Evolutionary conservation across 2,797 vertebrate genomes (phyloP).

Genomic region (Valencia hispanica): DNA sequence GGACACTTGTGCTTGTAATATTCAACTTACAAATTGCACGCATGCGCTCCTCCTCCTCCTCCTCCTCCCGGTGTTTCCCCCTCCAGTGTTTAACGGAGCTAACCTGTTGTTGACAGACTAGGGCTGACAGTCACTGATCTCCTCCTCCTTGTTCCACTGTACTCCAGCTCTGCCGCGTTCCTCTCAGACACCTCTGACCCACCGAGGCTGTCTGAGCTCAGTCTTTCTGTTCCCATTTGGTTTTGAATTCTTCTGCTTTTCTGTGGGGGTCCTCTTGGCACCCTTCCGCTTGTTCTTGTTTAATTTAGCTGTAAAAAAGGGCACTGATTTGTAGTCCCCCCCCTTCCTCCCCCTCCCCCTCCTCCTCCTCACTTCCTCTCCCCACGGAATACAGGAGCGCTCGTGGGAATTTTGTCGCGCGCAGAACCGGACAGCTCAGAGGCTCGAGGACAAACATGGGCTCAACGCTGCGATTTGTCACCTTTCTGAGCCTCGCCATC

Average conservation of each 20-base stretch:
- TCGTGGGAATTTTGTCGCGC: neutral
- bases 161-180: neutral
- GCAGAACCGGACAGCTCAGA: neutral
- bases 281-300: neutral
- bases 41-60: conserved; percentile 38
- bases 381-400: neutral
- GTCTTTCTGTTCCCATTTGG: neutral
- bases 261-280: neutral
- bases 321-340: neutral
- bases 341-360: no score
- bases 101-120: neutral
- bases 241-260: neutral
- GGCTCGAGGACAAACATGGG: conserved; percentile 1
- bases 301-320: no score
- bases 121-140: neutral
- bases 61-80: neutral
- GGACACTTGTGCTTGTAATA: conserved; percentile 10
- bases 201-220: neutral
- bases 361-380: no score
- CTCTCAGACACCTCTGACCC: neutral
- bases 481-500: neutral
- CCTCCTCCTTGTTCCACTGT: neutral
- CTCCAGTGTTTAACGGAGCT: neutral
- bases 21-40: conserved; percentile 1
- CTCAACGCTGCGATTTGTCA: neutral